phyloP scores from a whole-genome alignment of 2,888 invertebrate genomes.

The Adelognathus sp. region DNA sequence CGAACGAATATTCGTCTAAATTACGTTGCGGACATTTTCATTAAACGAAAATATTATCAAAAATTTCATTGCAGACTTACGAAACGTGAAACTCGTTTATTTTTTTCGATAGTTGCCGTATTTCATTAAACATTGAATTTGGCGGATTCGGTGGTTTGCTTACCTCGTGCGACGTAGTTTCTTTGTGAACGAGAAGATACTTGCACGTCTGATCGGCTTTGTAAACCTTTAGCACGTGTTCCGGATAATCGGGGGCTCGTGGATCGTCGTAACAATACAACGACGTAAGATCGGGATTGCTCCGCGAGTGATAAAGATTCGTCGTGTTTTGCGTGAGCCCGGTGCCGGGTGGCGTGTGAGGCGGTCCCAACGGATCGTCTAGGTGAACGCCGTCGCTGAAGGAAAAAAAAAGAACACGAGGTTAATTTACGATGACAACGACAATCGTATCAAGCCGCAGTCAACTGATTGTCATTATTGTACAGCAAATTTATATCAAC shows the following conservation, averaged over 20 bases:
- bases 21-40: too few species aligned
- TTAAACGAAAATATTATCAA: neutral
- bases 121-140: too few species aligned
- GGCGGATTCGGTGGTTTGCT: constrained; percentile 4
- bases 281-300: constrained; percentile 93
- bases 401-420: neutral
- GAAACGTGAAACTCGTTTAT: too few species aligned
- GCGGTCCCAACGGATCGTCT: constrained; percentile 84
- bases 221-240: constrained; percentile 98
- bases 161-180: constrained; percentile 90
- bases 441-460: neutral
- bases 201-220: constrained; percentile 99
- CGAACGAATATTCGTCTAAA: neutral
- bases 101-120: too few species aligned
- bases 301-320: constrained; percentile 92
- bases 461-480: too few species aligned
- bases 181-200: constrained; percentile 97
- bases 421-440: neutral
- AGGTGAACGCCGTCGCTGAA: constrained; percentile 85
- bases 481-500: too few species aligned
- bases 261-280: constrained; percentile 90
- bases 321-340: constrained; percentile 82
- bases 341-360: constrained; percentile 79
- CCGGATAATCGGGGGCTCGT: constrained; percentile 93
- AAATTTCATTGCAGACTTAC: too few species aligned